These are phyloP conservation scores for Aethina tumida DNA, from an alignment of 1,140 invertebrate species.

Conservation along the genomic window DNA sequence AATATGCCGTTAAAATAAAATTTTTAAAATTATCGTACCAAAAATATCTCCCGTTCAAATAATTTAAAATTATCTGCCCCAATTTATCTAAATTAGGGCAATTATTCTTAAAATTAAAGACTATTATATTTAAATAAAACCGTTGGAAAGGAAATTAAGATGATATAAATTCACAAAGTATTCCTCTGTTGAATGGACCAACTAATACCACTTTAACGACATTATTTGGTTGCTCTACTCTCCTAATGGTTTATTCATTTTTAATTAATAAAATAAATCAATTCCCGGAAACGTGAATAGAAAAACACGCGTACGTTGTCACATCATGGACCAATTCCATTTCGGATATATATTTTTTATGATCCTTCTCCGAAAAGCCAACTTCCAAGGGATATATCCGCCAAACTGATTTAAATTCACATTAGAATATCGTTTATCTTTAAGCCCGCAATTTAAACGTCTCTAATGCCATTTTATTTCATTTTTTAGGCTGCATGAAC, in stretches of 20 bases:
- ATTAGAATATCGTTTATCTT: conserved; percentile 1
- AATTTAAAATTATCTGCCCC: too few species aligned
- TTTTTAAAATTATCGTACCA: not conserved
- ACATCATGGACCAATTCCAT: not conserved
- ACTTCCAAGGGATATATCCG: not conserved
- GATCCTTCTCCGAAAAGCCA: not conserved
- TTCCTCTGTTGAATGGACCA: too few species aligned
- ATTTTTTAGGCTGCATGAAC: conserved; percentile 6
- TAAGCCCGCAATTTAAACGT: not conserved
- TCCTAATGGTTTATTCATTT: too few species aligned
- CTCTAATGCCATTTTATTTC: not conserved
- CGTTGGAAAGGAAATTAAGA: too few species aligned
- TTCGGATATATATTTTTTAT: not conserved
- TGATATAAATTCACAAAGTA: too few species aligned
- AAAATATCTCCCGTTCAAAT: not conserved
- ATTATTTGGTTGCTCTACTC: too few species aligned
- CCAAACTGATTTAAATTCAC: conserved; percentile 1
- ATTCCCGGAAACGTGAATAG: too few species aligned
- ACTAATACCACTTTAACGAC: too few species aligned
- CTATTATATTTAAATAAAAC: too few species aligned
- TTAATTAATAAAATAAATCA: too few species aligned
- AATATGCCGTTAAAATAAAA: conserved; percentile 1
- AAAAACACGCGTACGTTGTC: not conserved
- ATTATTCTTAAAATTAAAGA: too few species aligned
- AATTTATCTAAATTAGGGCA: too few species aligned